A percentile compares a stretch with the other conserved stretches of the same genome.
These are phyloP conservation scores for Eulemur coronatus DNA, from an alignment of 2,797 vertebrate species.

Conservation along the genomic window DNA sequence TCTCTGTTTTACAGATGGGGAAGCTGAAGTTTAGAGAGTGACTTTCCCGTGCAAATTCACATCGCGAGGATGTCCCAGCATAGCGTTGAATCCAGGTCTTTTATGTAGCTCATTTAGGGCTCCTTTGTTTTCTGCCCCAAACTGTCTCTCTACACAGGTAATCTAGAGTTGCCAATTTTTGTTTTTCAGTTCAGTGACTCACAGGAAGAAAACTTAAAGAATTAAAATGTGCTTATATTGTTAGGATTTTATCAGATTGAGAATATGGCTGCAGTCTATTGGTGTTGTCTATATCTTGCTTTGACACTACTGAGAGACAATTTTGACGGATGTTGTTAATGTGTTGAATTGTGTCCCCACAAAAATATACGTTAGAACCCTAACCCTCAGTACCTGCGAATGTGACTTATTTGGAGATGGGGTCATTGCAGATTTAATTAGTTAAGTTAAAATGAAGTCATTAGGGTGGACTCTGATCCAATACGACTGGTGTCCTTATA, in stretches of 20 bases:
- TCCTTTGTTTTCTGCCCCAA: background rate
- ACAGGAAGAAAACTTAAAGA: background rate
- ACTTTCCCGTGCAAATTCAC: background rate
- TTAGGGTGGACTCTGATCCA: background rate
- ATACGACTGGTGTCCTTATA: background rate
- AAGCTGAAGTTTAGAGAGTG: background rate
- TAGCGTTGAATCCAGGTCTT: background rate
- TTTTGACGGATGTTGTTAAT: background rate
- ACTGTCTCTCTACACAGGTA: too few relatives aligned
- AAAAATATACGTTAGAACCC: background rate
- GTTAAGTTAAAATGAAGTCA: background rate
- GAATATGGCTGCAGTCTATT: background rate
- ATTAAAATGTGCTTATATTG: background rate
- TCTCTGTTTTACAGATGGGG: background rate
- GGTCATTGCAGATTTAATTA: background rate
- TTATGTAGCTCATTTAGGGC: background rate
- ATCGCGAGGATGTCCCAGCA: background rate
- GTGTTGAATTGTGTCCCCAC: background rate
- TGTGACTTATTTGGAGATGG: background rate
- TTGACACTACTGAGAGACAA: background rate
- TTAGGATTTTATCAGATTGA: constrained; percentile 15
- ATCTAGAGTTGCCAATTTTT: background rate
- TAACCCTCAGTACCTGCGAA: background rate
- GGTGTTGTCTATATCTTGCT: background rate
- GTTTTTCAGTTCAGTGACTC: background rate